phyloP scores from a whole-genome alignment of 1,140 invertebrate species.

The Nebria ingens region DNA sequence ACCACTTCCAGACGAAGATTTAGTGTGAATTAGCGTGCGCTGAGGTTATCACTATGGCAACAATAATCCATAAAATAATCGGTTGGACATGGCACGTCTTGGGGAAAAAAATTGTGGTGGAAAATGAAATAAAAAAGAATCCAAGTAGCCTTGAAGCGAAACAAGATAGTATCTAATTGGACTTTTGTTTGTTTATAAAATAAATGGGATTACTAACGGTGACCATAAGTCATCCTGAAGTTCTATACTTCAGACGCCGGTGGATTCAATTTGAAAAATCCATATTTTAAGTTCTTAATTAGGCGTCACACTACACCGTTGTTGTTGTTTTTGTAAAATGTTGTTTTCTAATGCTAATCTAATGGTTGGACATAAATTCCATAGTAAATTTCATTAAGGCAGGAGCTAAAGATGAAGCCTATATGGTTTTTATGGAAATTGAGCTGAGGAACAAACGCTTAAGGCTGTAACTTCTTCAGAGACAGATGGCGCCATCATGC shows the following conservation, averaged over 20 bases:
- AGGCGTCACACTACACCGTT: neutral
- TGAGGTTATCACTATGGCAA: too few relatives aligned
- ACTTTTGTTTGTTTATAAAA: constrained; percentile 8
- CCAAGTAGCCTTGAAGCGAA: neutral
- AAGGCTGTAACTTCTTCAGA: too few relatives aligned
- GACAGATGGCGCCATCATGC: too few relatives aligned
- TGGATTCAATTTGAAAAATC: constrained; percentile 7
- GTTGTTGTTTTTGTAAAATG: constrained; percentile 5
- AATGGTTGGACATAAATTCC: neutral
- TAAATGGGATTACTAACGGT: constrained; percentile 1
- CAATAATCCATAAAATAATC: too few relatives aligned
- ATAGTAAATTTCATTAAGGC: constrained; percentile 3
- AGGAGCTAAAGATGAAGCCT: neutral
- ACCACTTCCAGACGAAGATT: neutral
- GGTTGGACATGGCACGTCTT: too few relatives aligned
- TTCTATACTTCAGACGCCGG: neutral
- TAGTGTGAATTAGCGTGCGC: too few relatives aligned
- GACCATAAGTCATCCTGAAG: neutral
- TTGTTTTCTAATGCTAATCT: constrained; percentile 7
- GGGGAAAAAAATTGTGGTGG: too few relatives aligned
- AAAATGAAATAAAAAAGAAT: neutral
- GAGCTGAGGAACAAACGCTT: neutral
- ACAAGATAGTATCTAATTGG: constrained; percentile 6
- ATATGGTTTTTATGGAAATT: neutral
- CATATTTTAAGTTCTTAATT: constrained; percentile 7